Evolutionary conservation across 1,140 invertebrate species (phyloP), one percentile per base, ranked within the genome.

Genomic region (Calosoma granatense): DNA sequence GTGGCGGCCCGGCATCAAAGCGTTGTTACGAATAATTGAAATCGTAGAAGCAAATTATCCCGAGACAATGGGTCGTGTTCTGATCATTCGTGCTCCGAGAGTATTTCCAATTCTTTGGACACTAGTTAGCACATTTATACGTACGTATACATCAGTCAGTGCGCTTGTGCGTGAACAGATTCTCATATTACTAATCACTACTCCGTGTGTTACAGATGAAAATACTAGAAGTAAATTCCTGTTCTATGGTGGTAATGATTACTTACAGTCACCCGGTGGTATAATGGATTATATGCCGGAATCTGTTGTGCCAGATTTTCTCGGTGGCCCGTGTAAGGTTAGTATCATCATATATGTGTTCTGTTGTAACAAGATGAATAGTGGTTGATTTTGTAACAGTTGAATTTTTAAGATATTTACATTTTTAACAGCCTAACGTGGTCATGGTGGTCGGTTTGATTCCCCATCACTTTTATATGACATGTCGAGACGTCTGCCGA

Each of bases 31-130:
- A 58, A 94, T 97, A 64, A 97, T 96, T 64, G 92, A 96, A 75
- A 90, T 93, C 52, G 91, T 96, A 4, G 93, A 97, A 73, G 87
- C 88, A 14, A 96, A 97, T 75, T 97, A 97, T 75, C 94, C 94
- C 9, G 94, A 97, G 75, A 97, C 93, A 6, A 90, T 97, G 87
- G 91, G 90, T 14, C 74, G 85, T 47, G 89, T 94, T 52, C 76
- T 94, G 20, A 90, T 95, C 60, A 87, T 92, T 55, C 77, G 91
- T 60, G 92, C 92, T 22, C 92, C 92, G 1, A 78, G 93, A 60
- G 92, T 96, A 47, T 97, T 97, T 70, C 94, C 94, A 1, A 93
- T 97, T 58, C 76, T 97, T n/a, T 97, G 94, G 94, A 97, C 94
- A 0, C 81, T 97, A 51, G 89, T 97, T 54, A 91, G 90, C 67